Percentiles rank a stretch among this genome's conserved stretches.
Conservation (phyloP, 2,888 invertebrate species). For the Drosophila setosimentum region DNA sequence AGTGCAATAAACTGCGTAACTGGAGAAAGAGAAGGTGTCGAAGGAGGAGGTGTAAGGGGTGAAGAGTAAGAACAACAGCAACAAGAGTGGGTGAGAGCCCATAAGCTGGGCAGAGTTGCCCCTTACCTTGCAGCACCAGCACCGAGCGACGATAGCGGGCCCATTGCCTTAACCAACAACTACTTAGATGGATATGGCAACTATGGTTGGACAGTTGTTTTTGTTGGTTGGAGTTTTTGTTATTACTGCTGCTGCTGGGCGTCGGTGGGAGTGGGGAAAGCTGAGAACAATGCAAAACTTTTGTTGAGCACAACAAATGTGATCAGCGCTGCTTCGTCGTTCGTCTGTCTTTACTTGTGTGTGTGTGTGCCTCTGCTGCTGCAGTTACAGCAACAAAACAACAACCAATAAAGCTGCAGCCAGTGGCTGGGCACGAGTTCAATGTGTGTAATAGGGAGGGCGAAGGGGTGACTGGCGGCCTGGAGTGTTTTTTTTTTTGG, state of each 20-base stretch:
- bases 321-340: slow-evolving; percentile 41
- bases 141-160: slow-evolving; percentile 33
- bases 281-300: slow-evolving; percentile 63
- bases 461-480: slow-evolving; percentile 14
- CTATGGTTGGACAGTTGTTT: slow-evolving; percentile 28
- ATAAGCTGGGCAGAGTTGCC: slow-evolving; percentile 31
- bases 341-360: slow-evolving; percentile 7
- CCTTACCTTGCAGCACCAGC: slow-evolving; percentile 57
- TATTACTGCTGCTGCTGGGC: slow-evolving; percentile 46
- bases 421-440: slow-evolving; percentile 49
- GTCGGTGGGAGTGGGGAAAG: slow-evolving; percentile 46
- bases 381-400: slow-evolving; percentile 43
- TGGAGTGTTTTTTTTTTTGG: slow-evolving; percentile 15
- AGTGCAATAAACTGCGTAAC: slow-evolving; percentile 55
- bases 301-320: slow-evolving; percentile 53
- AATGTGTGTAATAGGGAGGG: slow-evolving; percentile 28
- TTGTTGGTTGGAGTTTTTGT: slow-evolving; percentile 25
- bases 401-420: slow-evolving; percentile 30
- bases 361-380: slow-evolving; percentile 18
- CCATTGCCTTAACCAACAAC: slow-evolving; percentile 46
- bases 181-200: slow-evolving; percentile 39
- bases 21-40: not conserved
- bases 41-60: not conserved
- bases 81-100: slow-evolving; percentile 33
- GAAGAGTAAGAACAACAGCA: slow-evolving; percentile 28